Base-by-base conservation (phyloP, 2,797 vertebrate genomes). In the Cossypha niveicapilla region DNA sequence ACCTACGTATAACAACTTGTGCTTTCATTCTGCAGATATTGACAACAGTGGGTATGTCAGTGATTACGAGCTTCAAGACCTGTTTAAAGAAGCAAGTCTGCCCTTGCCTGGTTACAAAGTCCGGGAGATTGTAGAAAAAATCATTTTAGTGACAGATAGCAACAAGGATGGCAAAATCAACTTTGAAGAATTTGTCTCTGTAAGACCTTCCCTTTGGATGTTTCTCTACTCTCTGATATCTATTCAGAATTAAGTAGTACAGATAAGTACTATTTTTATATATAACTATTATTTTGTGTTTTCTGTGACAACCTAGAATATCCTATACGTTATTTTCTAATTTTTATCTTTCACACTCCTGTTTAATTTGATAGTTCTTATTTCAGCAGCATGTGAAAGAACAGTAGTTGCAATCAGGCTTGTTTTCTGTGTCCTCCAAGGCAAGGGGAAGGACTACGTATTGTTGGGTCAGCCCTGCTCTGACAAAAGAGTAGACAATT, bases 141-240 rank as follows among this genome's bases (percentile, higher is more conserved):
- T 99, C 89, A 95, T 99, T 75, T 88, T 92, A 11, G 97, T 98
- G 8, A 98, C 98, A 34, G 99, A 99, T 92, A 98, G 96, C 96
- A 99, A 98, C 98, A 99, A 99, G 96, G 99, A 99, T 4, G 98
- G 98, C 76, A 99, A 98, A 97, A 99, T 99, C 97, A 98, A 98
- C 97, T 99, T 99, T 74, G 98, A 99, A 92, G 99, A 99, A 86
- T 99, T 99, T 97, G 99, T 99, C 16, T 98, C 97, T 42, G 99
- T 99, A 97, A 98, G 98, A 21, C 3, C 1, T 53, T 85, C 10
- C 24, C 45, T 30, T 84, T 51, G 57, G 15, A 54, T 84, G 32
- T 41, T 79, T 60, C 45, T 68, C 27, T 73, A 10, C 25, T 85
- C 7, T 60, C 27, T 62, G 39, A 1, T 44, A 37, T 21, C 25